Percentiles rank a stretch among this genome's conserved stretches.
These are phyloP conservation scores for Apodemus agrarius DNA, from an alignment of 2,797 vertebrate genomes.

Conservation along the genomic window DNA sequence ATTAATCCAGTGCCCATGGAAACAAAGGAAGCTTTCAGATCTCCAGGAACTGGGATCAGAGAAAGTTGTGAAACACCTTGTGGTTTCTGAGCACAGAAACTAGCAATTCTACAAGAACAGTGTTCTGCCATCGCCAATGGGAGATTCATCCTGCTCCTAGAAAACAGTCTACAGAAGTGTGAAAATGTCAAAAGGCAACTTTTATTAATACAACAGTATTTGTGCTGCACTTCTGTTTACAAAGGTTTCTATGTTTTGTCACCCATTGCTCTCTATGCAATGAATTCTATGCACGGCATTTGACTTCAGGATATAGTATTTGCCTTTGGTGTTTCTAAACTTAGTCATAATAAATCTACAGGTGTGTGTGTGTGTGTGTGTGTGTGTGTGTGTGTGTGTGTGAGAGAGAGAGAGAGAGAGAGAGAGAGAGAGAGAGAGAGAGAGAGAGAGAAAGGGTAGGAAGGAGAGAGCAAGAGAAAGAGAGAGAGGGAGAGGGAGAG, in stretches of 20 bases:
- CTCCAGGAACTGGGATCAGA: not conserved
- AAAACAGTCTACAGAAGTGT: not conserved
- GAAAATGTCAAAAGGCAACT: not conserved
- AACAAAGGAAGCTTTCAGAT: not conserved
- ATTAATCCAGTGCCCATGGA: not conserved
- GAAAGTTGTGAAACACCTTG: not conserved
- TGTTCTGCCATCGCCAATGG: no score
- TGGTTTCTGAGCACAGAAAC: not conserved
- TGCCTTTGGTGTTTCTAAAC: not conserved
- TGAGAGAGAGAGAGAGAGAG: no score
- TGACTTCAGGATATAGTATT: not conserved
- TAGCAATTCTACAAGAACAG: not conserved
- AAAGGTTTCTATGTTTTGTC: not conserved
- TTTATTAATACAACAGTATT: not conserved
- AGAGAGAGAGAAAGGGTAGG: no score
- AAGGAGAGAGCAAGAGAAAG: no score
- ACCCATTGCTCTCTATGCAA: not conserved
- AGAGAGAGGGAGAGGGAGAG: no score
- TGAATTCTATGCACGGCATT: not conserved
- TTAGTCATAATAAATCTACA: not conserved
- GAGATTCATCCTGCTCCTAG: not conserved
- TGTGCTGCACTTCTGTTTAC: not conserved
- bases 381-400: not conserved
- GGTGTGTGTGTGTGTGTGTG: not conserved
- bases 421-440: no score